These are phyloP conservation scores for Calidris pygmaea DNA, from an alignment of 2,113 vertebrate genomes.

Conservation along the genomic window DNA sequence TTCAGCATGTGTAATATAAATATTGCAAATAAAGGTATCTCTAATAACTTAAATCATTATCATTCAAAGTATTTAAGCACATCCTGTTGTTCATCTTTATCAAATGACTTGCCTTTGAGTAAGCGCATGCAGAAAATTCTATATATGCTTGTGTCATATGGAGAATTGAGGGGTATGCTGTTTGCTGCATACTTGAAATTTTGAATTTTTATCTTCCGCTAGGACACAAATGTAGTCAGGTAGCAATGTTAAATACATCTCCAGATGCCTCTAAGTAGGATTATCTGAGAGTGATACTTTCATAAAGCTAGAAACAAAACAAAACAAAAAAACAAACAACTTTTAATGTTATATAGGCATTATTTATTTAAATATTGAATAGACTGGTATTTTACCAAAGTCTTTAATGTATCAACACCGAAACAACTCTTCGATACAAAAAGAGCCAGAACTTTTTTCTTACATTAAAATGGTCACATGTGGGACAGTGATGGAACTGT, in stretches of 20 bases:
- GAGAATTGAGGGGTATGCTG: background rate
- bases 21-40: background rate
- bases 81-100: background rate
- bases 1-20: background rate
- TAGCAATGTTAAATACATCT: constrained; percentile 79
- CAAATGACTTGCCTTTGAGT: background rate
- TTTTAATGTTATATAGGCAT: background rate
- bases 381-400: background rate
- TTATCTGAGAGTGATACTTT: background rate
- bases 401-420: background rate
- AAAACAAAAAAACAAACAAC: too few relatives aligned
- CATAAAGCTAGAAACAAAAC: background rate
- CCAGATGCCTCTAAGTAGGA: constrained; percentile 34
- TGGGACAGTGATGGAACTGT: background rate
- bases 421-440: background rate
- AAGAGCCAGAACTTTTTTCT: background rate
- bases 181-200: background rate
- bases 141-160: background rate
- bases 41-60: background rate
- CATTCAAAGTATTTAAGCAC: background rate
- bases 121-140: background rate
- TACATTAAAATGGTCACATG: background rate
- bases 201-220: background rate
- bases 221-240: constrained; percentile 63
- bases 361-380: background rate